Conservation (phyloP, 2,113 vertebrate genomes). For the Bos indicus region DNA sequence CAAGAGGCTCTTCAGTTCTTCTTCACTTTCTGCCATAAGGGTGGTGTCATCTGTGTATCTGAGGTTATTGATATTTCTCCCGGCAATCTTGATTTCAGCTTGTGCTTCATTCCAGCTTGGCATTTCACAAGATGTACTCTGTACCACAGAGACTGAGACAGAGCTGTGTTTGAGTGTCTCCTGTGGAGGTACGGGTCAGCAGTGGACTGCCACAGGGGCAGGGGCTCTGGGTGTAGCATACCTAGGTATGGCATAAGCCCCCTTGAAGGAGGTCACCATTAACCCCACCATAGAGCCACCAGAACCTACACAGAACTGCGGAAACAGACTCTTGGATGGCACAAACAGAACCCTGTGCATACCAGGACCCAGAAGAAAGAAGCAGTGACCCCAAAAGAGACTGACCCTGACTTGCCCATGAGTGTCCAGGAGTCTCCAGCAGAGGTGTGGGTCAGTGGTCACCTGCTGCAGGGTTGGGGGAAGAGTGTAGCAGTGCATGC, state of each 20-base stretch:
- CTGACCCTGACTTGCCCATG: background rate
- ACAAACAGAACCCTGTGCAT: background rate
- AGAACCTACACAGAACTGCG: background rate
- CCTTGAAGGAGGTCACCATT: background rate
- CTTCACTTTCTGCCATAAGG: background rate
- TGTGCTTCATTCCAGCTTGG: background rate
- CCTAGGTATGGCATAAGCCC: background rate
- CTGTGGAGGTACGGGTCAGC: background rate
- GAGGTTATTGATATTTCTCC: background rate
- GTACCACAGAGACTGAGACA: background rate
- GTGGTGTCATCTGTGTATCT: background rate
- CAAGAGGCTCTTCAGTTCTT: background rate
- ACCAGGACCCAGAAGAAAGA: background rate
- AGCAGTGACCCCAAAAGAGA: background rate
- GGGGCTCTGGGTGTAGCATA: background rate
- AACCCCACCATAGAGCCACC: background rate
- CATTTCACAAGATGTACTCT: background rate
- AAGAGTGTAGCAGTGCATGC: background rate
- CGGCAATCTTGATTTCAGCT: fast-evolving
- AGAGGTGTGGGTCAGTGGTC: background rate
- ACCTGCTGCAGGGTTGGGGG: background rate
- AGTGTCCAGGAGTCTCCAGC: background rate
- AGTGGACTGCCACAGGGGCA: fast-evolving
- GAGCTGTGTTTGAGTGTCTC: background rate
- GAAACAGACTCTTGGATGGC: background rate